Evolutionary conservation across 2,113 vertebrate species (phyloP), one percentile per base, ranked within the genome.

Genomic region (Ginglymostoma cirratum): DNA sequence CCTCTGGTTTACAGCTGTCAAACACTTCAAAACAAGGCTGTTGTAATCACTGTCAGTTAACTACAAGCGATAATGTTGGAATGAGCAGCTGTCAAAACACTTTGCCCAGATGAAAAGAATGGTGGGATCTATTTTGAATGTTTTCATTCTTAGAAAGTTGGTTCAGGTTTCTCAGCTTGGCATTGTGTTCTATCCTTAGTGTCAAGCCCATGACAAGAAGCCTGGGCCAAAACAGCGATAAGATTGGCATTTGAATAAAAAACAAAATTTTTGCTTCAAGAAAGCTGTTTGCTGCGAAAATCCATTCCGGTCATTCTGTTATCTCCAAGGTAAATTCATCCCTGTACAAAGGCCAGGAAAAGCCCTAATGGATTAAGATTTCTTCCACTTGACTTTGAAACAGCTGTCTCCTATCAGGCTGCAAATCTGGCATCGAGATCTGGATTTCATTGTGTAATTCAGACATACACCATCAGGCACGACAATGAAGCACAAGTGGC

Each of bases 331-430:
- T 45, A 48, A 30, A 72, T 94, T 70, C 34, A 30, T 14, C 38
- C 27, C 23, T 42, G 66, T 30, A 27, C 19, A 17, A 34, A 17
- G 93, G 67, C 93, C 93, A 70, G 38, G 15, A 38, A 19, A 42
- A n/a, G 27, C 52, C 30, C 34, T 24, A 19, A 48, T 48, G 93
- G 66, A 95, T 72, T 95, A 72, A 70, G 69, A 70, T 24, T 42
- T 95, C 94, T 95, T 95, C 69, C 52, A 95, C 69, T 72, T 76
- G 42, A 95, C 66, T 95, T 95, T 72, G 67, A 72, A 72, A 45
- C 38, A 52, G 94, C 67, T 76, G 69, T 95, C 24, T 72, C 67
- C 24, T 52, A 72, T 95, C 38, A 95, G 24, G 8, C 30, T 48
- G 69, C 30, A 95, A 95, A 45, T 38, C 38, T 72, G 67, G 94